Base-by-base conservation (phyloP, 2,113 vertebrate species). In the Eulacestoma nigropectus region DNA sequence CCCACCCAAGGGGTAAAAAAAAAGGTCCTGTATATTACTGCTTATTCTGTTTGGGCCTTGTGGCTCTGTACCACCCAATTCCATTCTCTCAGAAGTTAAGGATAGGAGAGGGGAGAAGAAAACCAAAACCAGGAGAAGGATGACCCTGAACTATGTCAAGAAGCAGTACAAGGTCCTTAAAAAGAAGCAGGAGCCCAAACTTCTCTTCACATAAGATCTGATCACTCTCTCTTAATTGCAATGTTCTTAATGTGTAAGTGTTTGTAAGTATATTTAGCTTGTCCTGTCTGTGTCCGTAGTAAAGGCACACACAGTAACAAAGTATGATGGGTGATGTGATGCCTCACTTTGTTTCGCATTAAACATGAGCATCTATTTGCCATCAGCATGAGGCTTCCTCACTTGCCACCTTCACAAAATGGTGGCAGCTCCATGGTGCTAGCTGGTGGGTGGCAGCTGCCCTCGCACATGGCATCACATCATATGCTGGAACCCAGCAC, bases 331-430 rank as follows among this genome's bases (percentile, higher is more conserved):
- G 4, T 65, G 12, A 60, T 19, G 10, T 25, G 4, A 33, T 41
- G 8, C 15, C 15, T 53, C 33, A 16, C 8, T 53, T 72, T 35
- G 16, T 52, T 77, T 78, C 6, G 11, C 27, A 16, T 42, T 64
- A 50, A 78, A 49, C 3, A 6, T 41, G 12, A 72, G 3, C 27
- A 63, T 37, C 13, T 9, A 3, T 53, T 88, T 80, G 5, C 11
- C 4, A 53, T 44, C 17, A 70, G 15, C 5, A 16, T 7, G 23
- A 75, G 20, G 7, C 5, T 60, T 65, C 32, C 19, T 56, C 13
- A 1, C 9, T 60, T 52, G 4, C 6, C 11, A 11, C 22, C 10
- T 37, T 49, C 41, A 16, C 0, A 1, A 56, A 7, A 1, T n/a
- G 41, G 37, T 57, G 21, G 33, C 16, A 92, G 47, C 1, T 29